Evolutionary conservation across 2,888 invertebrate species (phyloP).

Genomic region (Drosophila neotestacea): DNA sequence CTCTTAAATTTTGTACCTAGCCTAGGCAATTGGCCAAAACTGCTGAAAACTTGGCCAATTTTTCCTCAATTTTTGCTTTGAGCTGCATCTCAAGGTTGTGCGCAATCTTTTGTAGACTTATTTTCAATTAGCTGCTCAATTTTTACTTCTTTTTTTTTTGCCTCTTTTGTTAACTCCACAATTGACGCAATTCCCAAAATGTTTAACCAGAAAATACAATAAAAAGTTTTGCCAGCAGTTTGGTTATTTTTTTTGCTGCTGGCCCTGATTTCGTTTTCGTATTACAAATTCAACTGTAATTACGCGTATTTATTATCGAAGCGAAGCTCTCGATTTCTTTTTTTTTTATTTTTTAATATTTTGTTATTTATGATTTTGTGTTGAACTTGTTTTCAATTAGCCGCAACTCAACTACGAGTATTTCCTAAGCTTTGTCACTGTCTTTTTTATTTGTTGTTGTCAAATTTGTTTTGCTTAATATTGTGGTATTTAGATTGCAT

Average conservation of each 20-base stretch:
- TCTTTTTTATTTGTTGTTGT: neutral
- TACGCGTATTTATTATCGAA: constrained; percentile 31
- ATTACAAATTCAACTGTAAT: constrained; percentile 30
- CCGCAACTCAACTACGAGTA: neutral
- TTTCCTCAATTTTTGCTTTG: constrained; percentile 2
- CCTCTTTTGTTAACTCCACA: constrained; percentile 10
- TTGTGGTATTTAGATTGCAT: constrained; percentile 9
- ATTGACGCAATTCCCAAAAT: constrained; percentile 31
- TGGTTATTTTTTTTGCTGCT: constrained; percentile 11
- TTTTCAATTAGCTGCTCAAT: constrained; percentile 39
- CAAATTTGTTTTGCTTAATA: constrained; percentile 14
- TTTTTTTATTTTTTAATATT: constrained; percentile 8
- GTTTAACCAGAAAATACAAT: neutral
- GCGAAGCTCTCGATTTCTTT: constrained; percentile 2
- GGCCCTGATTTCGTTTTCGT: constrained; percentile 37
- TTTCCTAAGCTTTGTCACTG: constrained; percentile 8
- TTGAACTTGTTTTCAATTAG: constrained; percentile 63
- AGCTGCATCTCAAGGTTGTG: constrained; percentile 31
- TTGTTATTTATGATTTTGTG: constrained; percentile 15
- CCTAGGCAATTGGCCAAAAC: constrained; percentile 26
- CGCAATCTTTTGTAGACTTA: constrained; percentile 32
- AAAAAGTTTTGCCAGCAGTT: constrained; percentile 13
- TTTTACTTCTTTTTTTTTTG: constrained; percentile 26
- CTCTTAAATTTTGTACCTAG: constrained; percentile 5
- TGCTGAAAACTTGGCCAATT: constrained; percentile 32